phyloP scores from a whole-genome alignment of 2,888 invertebrate genomes.

The Conomelus anceps region DNA sequence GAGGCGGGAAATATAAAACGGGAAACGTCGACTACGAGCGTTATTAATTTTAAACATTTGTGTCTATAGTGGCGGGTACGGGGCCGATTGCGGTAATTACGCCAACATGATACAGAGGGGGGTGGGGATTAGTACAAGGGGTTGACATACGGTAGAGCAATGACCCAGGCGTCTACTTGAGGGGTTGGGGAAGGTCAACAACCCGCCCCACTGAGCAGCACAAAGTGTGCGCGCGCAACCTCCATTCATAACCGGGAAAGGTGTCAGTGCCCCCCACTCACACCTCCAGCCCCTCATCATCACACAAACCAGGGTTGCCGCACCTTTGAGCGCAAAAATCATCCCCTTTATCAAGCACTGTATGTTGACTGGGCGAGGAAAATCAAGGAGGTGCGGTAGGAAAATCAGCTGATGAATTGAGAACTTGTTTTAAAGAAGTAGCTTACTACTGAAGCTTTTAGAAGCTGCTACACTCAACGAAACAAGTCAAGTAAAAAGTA shows the following conservation, averaged over 20 bases:
- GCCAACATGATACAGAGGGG: background rate
- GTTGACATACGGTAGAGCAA: background rate
- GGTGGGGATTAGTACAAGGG: background rate
- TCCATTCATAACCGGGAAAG: background rate
- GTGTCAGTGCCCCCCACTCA: background rate
- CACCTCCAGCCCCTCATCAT: background rate
- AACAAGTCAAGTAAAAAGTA: too few species aligned
- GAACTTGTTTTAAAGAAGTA: too few species aligned
- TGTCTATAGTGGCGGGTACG: background rate
- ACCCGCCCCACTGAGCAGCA: background rate
- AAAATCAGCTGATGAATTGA: background rate
- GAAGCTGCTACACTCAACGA: too few species aligned
- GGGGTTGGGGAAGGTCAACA: background rate
- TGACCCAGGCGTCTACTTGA: background rate
- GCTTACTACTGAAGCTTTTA: too few species aligned
- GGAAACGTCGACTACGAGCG: background rate
- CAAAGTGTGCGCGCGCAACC: background rate
- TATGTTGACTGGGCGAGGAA: background rate
- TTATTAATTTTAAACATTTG: background rate
- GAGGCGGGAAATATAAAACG: background rate
- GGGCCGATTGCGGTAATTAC: background rate
- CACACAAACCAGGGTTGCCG: background rate
- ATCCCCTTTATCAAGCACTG: background rate
- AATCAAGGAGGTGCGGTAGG: background rate
- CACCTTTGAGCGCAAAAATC: background rate